phyloP scores from a whole-genome alignment of 2,888 invertebrate genomes.

The Adela reaumurella region DNA sequence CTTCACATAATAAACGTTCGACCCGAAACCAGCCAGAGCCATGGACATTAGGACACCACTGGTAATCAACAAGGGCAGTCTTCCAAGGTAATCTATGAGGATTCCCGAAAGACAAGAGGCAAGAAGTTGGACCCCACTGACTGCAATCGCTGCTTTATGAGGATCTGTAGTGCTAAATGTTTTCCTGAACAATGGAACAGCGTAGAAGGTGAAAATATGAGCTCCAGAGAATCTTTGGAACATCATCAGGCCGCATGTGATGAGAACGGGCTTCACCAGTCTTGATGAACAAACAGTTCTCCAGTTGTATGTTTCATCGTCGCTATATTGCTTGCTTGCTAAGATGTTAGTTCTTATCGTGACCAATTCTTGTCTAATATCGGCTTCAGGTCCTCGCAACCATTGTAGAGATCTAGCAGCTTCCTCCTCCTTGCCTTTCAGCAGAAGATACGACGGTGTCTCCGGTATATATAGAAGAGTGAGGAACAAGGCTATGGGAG shows the following conservation, averaged over 20 bases:
- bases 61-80: slow-evolving; percentile 76
- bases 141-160: slow-evolving; percentile 78
- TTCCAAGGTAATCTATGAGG: slow-evolving; percentile 81
- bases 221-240: slow-evolving; percentile 83
- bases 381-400: slow-evolving; percentile 74
- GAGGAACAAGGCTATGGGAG: slow-evolving; percentile 71
- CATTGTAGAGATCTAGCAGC: slow-evolving; percentile 73
- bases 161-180: slow-evolving; percentile 78
- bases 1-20: slow-evolving; percentile 77
- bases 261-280: slow-evolving; percentile 66
- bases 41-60: slow-evolving; percentile 83
- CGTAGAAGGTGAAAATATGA: slow-evolving; percentile 79
- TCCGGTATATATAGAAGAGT: slow-evolving; percentile 79
- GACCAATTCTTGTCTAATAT: slow-evolving; percentile 70
- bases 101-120: slow-evolving; percentile 78
- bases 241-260: slow-evolving; percentile 84
- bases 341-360: slow-evolving; percentile 68
- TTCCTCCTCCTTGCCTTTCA: slow-evolving; percentile 71
- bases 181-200: slow-evolving; percentile 80
- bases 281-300: slow-evolving; percentile 39
- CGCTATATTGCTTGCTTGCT: slow-evolving; percentile 39
- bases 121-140: slow-evolving; percentile 77
- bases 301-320: slow-evolving; percentile 29
- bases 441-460: slow-evolving; percentile 78
- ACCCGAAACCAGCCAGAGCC: slow-evolving; percentile 78